Base-by-base conservation (phyloP, 2,797 vertebrate species). In the Crenuchus spilurus region DNA sequence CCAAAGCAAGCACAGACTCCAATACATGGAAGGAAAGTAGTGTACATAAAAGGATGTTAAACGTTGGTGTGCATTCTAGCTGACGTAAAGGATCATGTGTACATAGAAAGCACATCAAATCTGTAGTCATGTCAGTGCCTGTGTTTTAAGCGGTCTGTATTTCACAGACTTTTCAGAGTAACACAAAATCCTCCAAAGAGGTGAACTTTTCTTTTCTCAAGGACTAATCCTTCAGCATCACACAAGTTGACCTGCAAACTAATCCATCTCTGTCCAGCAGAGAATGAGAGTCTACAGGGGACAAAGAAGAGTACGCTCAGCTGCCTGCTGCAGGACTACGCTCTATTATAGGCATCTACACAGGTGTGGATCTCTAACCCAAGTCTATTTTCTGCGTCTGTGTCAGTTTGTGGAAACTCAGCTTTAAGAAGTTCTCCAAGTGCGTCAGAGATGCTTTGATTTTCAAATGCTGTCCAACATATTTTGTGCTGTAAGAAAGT, bases 131-230 rank as follows among this genome's bases (percentile, higher is more conserved):
- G n/a, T 33, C 31, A 11, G 2, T 14, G 24, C 51, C 30, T 30
- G 51, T 54, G 24, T 54, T 57, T 33, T 20, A 58, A 58, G 31
- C 16, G 16, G 18, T 58, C 31, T 18, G 51, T 28, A 30, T 54
- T 26, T 28, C 51, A 28, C 51, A 28, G 51, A 16, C 51, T 58
- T 18, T n/a, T 58, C 14, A 35, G 18, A 58, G 30, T 2, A 18
- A 33, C 24, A 41, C 28, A 61, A 68, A 61, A 42, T 33, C 33
- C 64, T 75, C 26, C 39, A 69, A 44, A 41, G 33, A 26, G 41
- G 54, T 41, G 73, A 69, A 68, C 73, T 57, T 67, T 68, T 68
- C 46, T 66, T 79, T 54, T 75, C 73, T 72, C 61, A 79, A 75
- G 64, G 65, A 75, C 55, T 62, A 75, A 75, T 75, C 52, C 46